These are phyloP conservation scores for Furnarius figulus DNA, from an alignment of 2,113 vertebrate genomes.

Conservation along the genomic window DNA sequence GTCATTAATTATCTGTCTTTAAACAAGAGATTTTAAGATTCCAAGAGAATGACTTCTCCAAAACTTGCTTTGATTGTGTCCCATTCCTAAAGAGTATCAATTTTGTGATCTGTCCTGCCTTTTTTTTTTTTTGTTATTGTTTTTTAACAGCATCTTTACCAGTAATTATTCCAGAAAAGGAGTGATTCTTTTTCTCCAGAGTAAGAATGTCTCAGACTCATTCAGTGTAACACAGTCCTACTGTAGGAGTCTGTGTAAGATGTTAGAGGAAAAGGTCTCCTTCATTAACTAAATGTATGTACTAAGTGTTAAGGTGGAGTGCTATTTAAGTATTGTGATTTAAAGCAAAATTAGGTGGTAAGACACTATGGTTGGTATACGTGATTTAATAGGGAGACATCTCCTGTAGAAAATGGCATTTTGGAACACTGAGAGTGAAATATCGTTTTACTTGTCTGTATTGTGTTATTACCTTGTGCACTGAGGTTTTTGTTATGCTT, in stretches of 20 bases:
- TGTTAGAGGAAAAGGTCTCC: neutral
- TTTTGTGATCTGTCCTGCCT: neutral
- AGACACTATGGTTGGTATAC: neutral
- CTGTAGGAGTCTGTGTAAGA: neutral
- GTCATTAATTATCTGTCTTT: neutral
- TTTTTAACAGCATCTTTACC: neutral
- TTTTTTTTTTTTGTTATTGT: neutral
- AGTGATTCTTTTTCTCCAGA: neutral
- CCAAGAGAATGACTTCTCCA: neutral
- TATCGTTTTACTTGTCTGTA: neutral
- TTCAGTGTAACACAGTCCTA: neutral
- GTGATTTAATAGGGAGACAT: neutral
- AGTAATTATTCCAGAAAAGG: neutral
- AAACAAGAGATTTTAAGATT: neutral
- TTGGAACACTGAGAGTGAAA: neutral
- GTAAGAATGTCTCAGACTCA: neutral
- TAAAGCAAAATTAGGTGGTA: neutral
- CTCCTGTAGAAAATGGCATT: neutral
- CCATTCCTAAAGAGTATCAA: neutral
- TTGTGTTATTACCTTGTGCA: neutral
- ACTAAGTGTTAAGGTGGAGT: neutral
- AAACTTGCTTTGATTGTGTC: neutral
- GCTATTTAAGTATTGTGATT: neutral
- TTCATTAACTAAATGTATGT: neutral
- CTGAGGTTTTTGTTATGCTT: neutral